A percentile compares a stretch with the other conserved stretches of the same genome.
Evolutionary conservation across 2,888 invertebrate species (phyloP).

Genomic region (Flexamia atlantica): DNA sequence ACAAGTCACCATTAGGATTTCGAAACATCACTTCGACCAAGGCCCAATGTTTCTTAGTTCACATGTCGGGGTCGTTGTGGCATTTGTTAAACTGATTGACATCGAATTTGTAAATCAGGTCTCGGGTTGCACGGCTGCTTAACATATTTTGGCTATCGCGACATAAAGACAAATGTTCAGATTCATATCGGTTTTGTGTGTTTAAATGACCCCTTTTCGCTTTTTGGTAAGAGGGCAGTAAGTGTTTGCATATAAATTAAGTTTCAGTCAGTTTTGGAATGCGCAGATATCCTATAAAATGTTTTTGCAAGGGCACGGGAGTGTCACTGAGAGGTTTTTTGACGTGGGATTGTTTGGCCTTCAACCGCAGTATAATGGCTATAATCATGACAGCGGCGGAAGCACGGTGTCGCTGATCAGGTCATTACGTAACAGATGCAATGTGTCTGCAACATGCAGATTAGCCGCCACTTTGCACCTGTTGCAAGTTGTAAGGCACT

Average conservation of each 20-base stretch:
- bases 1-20: constrained; percentile 8
- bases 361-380: neutral
- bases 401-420: neutral
- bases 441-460: neutral
- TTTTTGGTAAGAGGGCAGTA: too few species aligned
- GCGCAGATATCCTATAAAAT: too few species aligned
- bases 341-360: neutral
- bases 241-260: too few species aligned
- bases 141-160: neutral
- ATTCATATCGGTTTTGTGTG: neutral
- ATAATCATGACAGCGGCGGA: neutral
- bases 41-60: neutral
- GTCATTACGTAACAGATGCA: neutral
- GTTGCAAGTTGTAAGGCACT: too few species aligned
- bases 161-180: neutral
- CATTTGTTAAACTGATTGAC: neutral
- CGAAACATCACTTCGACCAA: neutral
- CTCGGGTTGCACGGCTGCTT: neutral
- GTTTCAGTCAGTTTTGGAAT: too few species aligned
- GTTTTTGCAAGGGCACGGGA: too few species aligned
- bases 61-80: neutral
- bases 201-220: neutral
- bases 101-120: neutral
- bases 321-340: neutral
- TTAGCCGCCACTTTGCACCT: neutral